phyloP scores from a whole-genome alignment of 2,113 vertebrate species.

The Callithrix jacchus region DNA sequence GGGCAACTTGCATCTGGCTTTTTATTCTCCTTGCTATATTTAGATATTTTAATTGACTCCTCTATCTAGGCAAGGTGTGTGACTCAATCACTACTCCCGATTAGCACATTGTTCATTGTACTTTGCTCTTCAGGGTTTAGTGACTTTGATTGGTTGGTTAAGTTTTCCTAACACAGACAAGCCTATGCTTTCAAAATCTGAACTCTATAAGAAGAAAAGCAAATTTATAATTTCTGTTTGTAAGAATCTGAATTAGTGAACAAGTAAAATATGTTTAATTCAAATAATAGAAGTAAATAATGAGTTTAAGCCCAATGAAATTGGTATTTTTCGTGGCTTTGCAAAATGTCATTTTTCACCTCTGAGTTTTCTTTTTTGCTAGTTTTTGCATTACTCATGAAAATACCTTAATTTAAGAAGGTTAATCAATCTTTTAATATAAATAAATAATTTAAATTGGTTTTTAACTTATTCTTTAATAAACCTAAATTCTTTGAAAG shows the following conservation, averaged over 20 bases:
- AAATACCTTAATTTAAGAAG: conserved; percentile 39
- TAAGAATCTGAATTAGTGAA: not conserved
- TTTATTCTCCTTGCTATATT: conserved; percentile 15
- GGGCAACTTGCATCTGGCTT: not conserved
- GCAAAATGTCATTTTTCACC: not conserved
- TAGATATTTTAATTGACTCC: conserved; percentile 34
- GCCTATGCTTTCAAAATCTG: not conserved
- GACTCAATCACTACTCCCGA: not conserved
- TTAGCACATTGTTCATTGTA: conserved; percentile 11
- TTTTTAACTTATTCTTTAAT: conserved; percentile 49
- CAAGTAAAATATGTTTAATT: not conserved
- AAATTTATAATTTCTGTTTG: conserved; percentile 7
- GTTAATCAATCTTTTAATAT: conserved; percentile 73
- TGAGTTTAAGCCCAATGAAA: not conserved
- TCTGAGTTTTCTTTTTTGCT: not conserved
- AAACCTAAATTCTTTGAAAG: not conserved
- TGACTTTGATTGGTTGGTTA: conserved; percentile 36
- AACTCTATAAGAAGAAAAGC: not conserved
- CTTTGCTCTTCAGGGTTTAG: conserved; percentile 57
- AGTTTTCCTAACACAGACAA: conserved; percentile 43
- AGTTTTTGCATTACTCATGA: not conserved
- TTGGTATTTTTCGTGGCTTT: not conserved
- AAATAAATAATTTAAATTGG: conserved; percentile 61
- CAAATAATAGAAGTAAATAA: not conserved
- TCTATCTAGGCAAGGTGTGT: not conserved